Evolutionary conservation across 1,140 invertebrate genomes (phyloP).

Genomic region (Lepidurus arcticus): DNA sequence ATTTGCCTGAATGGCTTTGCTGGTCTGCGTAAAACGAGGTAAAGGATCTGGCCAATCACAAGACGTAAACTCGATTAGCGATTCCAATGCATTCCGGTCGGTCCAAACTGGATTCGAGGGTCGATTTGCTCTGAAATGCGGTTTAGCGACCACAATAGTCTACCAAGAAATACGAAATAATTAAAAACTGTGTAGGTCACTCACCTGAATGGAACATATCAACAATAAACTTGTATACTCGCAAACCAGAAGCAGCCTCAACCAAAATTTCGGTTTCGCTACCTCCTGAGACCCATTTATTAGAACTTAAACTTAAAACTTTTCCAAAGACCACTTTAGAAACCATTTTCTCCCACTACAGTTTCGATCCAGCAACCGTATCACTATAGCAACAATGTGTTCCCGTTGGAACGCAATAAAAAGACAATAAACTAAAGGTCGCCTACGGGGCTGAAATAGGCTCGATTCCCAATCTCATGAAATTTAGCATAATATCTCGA

Average conservation of each 20-base stretch:
- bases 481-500: conserved; percentile 34
- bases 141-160: not conserved
- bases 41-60: not conserved
- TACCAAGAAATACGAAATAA: not conserved
- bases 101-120: not conserved
- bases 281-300: not conserved
- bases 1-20: not conserved
- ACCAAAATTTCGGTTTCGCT: not conserved
- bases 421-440: not conserved
- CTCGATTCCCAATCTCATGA: conserved; percentile 27
- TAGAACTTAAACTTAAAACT: not conserved
- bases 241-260: not conserved
- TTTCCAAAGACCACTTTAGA: not conserved
- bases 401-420: not conserved
- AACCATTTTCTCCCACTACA: not conserved
- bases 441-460: not conserved
- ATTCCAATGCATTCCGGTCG: not conserved
- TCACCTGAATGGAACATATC: not conserved
- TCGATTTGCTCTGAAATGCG: not conserved
- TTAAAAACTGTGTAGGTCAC: not conserved
- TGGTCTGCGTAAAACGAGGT: not conserved
- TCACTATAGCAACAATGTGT: not conserved
- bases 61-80: not conserved
- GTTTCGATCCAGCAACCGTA: not conserved
- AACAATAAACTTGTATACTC: not conserved